phyloP scores from a whole-genome alignment of 2,888 invertebrate genomes.

The Adineta ricciae region DNA sequence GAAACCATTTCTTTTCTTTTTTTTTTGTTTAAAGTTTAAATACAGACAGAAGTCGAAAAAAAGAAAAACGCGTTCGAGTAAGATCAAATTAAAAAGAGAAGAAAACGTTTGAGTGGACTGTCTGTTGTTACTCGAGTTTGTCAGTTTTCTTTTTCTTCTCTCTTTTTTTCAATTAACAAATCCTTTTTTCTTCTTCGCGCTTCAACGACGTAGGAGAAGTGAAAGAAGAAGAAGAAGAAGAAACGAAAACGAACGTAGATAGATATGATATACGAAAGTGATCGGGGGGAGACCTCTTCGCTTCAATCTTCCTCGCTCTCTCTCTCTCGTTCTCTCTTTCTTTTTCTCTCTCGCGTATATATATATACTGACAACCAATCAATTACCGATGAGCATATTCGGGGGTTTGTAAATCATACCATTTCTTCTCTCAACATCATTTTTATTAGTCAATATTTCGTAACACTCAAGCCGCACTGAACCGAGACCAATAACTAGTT shows the following conservation, averaged over 20 bases:
- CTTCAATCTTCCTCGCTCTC: not conserved
- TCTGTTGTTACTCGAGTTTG: slow-evolving; percentile 15
- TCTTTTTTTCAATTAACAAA: slow-evolving; percentile 23
- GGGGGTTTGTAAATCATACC: not conserved
- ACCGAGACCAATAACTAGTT: not conserved
- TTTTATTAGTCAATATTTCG: slow-evolving; percentile 13
- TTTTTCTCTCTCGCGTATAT: not conserved
- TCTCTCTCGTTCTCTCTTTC: not conserved
- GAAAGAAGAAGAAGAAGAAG: not conserved
- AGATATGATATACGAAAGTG: slow-evolving; percentile 5
- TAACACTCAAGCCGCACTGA: slow-evolving; percentile 2
- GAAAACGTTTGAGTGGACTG: slow-evolving; percentile 12
- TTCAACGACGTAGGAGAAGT: not conserved
- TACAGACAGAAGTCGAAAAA: not conserved
- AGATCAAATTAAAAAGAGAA: slow-evolving; percentile 3
- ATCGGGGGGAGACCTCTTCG: not conserved
- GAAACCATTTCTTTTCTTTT: not conserved
- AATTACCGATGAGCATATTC: not conserved
- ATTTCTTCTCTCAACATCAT: slow-evolving; percentile 3
- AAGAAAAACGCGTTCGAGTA: not conserved
- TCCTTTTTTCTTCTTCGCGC: slow-evolving; percentile 18
- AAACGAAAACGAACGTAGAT: not conserved
- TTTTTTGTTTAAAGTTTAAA: not conserved
- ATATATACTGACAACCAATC: slow-evolving; percentile 3
- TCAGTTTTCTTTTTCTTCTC: not conserved